A percentile compares a stretch with the other conserved stretches of the same genome.
Conservation (phyloP, 1,140 invertebrate genomes). For the Leptopilina clavipes region DNA sequence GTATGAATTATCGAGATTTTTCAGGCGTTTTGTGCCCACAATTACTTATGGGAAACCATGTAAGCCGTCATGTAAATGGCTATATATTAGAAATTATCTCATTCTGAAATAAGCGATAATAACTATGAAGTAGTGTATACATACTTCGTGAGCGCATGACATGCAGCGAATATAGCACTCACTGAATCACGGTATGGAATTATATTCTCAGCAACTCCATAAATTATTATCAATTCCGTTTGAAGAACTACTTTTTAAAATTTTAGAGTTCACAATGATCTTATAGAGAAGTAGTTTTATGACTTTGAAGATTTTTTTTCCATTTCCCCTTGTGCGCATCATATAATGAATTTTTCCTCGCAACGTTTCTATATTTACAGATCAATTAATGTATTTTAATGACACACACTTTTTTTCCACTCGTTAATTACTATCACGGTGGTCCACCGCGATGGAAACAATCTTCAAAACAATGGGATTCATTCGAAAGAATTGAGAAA, state of each 20-base stretch:
- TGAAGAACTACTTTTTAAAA: neutral
- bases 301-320: too few species aligned
- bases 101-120: neutral
- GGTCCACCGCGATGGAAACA: neutral
- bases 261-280: constrained; percentile 9
- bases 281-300: neutral
- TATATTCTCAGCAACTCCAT: constrained; percentile 6
- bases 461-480: too few species aligned
- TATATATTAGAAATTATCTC: neutral
- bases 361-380: neutral
- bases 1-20: too few species aligned
- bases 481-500: too few species aligned
- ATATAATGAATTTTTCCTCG: neutral
- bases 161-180: constrained; percentile 1
- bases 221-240: constrained; percentile 21
- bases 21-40: too few species aligned
- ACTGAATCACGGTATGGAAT: neutral
- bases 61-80: neutral
- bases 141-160: neutral
- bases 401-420: neutral
- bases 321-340: neutral
- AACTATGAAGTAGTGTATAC: neutral
- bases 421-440: neutral
- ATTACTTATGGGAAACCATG: neutral
- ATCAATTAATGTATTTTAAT: constrained; percentile 19